Evolutionary conservation across 2,113 vertebrate genomes (phyloP), one percentile per base, ranked within the genome.

Genomic region (Panurus biarmicus): DNA sequence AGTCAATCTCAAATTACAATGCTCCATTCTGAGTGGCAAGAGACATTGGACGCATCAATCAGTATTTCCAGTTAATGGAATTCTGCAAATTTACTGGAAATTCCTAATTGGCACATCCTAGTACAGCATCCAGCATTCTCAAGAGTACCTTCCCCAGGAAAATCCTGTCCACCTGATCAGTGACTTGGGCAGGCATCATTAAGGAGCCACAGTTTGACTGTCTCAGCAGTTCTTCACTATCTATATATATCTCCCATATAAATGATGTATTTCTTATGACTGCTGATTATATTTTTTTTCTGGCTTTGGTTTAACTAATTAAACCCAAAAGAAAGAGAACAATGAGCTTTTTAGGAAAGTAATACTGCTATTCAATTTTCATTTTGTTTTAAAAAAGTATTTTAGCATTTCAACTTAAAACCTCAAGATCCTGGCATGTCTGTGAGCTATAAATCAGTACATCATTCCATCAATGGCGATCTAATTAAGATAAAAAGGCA

Each of bases 401-500:
- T 91, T 83, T 69, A 38, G 36, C 53, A 65, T 92, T 87, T 91
- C 17, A 86, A 38, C 66, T 81, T 93, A 83, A 95, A 92, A 50
- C 7, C 36, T 51, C 38, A 82, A 87, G 65, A 72, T 90, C 29
- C 83, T 90, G 42, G 61, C 70, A 89, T 66, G 44, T 23, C 72
- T 91, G 65, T 61, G 75, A 94, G 65, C 74, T 89, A 38, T 22
- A 87, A 87, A 96, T 96, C 86, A 95, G 92, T 92, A 96, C 79
- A 93, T 51, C 80, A 44, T 87, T 96, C 64, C 56, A 94, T 57
- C 87, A 96, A 56, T 83, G 78, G 95, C 1, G 62, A 96, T 97
- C 96, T 97, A 96, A 97, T 97, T 96, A 97, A 96, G 93, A 97
- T 96, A 94, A 97, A 95, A 82, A 88, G 42, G 29, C 71, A 56